Evolutionary conservation across 2,797 vertebrate genomes (phyloP).

Genomic region (Cheirogaleus major): DNA sequence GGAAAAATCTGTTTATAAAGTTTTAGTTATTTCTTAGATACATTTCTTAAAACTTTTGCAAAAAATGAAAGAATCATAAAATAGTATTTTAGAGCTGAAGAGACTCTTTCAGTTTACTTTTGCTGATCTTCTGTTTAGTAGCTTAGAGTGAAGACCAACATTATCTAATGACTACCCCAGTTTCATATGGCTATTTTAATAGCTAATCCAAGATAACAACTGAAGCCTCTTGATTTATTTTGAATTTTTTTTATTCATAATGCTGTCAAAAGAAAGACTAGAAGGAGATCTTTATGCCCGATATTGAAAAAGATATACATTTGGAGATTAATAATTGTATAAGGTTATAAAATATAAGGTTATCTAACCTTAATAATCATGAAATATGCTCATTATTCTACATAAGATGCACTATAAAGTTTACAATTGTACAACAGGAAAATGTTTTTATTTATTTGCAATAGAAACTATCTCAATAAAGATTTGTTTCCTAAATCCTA

Average conservation of each 20-base stretch:
- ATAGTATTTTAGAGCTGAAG: constrained; percentile 10
- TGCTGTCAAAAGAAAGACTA: constrained; percentile 33
- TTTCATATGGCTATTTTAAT: background rate
- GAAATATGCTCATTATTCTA: background rate
- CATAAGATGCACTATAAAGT: background rate
- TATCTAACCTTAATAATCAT: background rate
- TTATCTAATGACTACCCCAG: background rate
- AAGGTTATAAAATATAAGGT: background rate
- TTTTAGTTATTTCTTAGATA: background rate
- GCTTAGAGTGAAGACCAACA: background rate
- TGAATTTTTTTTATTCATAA: background rate
- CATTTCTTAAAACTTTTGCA: background rate
- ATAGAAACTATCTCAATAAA: background rate
- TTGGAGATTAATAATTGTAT: constrained; percentile 7
- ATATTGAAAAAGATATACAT: background rate
- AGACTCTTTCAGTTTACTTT: background rate
- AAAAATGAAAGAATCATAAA: background rate
- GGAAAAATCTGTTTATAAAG: background rate
- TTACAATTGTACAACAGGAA: background rate
- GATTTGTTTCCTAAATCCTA: constrained; percentile 11
- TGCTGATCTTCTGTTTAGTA: background rate
- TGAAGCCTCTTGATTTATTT: constrained; percentile 32
- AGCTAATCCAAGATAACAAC: constrained; percentile 29
- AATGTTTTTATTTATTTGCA: background rate
- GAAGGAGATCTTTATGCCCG: background rate